Evolutionary conservation across 1,140 invertebrate species (phyloP).

Genomic region (Dryas iulia): DNA sequence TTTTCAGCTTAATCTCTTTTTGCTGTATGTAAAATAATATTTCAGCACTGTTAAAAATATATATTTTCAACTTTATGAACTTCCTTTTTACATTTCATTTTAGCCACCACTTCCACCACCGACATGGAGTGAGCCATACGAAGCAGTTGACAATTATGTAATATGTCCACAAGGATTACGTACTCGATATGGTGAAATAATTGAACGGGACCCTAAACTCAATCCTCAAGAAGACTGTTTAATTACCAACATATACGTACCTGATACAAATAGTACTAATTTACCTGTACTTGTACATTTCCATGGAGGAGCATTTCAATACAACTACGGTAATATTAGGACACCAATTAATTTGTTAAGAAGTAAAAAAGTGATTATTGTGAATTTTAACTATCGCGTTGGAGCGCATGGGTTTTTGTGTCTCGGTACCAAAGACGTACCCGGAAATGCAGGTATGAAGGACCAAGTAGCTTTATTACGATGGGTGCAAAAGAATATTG

Average conservation of each 20-base stretch:
- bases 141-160: slow-evolving; percentile 33
- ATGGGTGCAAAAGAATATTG: slow-evolving; percentile 51
- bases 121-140: slow-evolving; percentile 34
- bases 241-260: slow-evolving; percentile 33
- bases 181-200: too few species aligned
- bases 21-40: too few species aligned
- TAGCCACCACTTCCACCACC: slow-evolving; percentile 45
- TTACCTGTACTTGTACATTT: slow-evolving; percentile 40
- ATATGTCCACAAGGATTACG: slow-evolving; percentile 39
- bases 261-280: slow-evolving; percentile 24
- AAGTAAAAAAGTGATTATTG: slow-evolving; percentile 34
- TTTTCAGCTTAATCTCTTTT: too few species aligned
- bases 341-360: slow-evolving; percentile 30
- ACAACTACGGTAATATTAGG: slow-evolving; percentile 29
- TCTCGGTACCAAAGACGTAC: slow-evolving; percentile 42
- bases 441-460: slow-evolving; percentile 54
- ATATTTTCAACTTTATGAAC: too few species aligned
- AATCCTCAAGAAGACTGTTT: slow-evolving; percentile 34
- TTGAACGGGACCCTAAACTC: background rate
- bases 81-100: too few species aligned
- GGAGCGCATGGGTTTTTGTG: slow-evolving; percentile 49
- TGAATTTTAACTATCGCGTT: slow-evolving; percentile 51
- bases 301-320: slow-evolving; percentile 46
- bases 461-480: slow-evolving; percentile 45
- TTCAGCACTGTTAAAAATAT: too few species aligned